Base-by-base conservation (phyloP, 2,888 invertebrate genomes). In the Eilema depressum region DNA sequence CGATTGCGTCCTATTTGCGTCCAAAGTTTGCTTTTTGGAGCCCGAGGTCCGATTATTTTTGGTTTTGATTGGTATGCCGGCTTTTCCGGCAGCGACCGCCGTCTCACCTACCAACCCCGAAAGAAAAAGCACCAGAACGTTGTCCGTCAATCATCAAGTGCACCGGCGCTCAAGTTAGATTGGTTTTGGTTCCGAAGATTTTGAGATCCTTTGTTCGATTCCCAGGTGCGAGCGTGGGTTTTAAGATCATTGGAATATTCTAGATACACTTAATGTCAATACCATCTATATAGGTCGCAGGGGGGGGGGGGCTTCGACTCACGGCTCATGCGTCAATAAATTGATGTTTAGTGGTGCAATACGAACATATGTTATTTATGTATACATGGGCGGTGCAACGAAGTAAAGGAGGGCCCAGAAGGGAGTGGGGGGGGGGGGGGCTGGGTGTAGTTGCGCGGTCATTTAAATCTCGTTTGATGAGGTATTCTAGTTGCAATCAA, bases 401-500 rank as follows among this genome's bases (percentile, higher is more conserved):
- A 63, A 17, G 17, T 25, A 17, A 63, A 3, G 60, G 28, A 4
- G 23, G 7, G 53, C 33, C 17, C 25, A 2, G n/a, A 7, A 10
- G 0, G 53, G 53, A 20, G 47, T 20, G 20, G 33, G 28, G 28
- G 64, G 69, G 0, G 53, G 53, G 47, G 47, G 5, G 20, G 33
- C 23, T 23, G 64, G 69, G 53, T 60, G 47, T n/a, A 33, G 65
- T 60, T 65, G 65, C 69, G 69, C 69, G 69, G 65, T 61, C 65
- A 69, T 65, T 61, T 69, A 53, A 60, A 69, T 69, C 65, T 65
- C 53, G 33, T 69, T 65, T 61, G 69, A 69, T 65, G 69, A 62
- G 20, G 33, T 69, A 65, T 64, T 65, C 64, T 60, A 61, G 33
- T 65, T 41, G 12, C 60, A 69, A 69, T 69, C 69, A 61, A 69